phyloP scores from a whole-genome alignment of 2,113 vertebrate genomes.

The Carassius gibelio region DNA sequence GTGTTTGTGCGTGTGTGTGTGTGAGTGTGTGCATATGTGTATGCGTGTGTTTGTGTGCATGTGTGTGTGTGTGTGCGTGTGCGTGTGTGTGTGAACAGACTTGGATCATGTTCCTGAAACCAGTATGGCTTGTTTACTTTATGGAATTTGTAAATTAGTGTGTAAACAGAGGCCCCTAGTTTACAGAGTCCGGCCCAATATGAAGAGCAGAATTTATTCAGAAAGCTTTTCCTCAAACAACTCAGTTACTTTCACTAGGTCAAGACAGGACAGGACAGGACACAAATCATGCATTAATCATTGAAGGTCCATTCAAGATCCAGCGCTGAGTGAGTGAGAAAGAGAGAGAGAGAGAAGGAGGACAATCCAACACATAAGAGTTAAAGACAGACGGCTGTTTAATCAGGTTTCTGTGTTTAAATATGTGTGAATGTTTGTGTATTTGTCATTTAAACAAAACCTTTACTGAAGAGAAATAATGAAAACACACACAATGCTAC shows the following conservation, averaged over 20 bases:
- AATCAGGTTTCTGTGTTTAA: neutral
- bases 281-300: constrained; percentile 22
- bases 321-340: neutral
- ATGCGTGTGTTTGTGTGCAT: too few species aligned
- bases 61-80: too few species aligned
- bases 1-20: too few species aligned
- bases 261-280: constrained; percentile 8
- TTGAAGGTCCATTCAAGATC: constrained; percentile 20
- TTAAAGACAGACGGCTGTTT: neutral
- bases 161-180: constrained; percentile 13
- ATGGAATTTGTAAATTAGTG: constrained; percentile 27
- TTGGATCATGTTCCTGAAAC: constrained; percentile 15
- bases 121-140: constrained; percentile 33
- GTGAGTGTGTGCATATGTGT: too few species aligned
- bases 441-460: neutral
- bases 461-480: neutral
- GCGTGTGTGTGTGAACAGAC: neutral
- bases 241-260: neutral
- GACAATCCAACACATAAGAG: neutral
- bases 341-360: neutral
- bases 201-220: neutral
- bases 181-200: neutral
- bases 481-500: constrained; percentile 15
- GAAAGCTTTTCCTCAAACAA: constrained; percentile 36
- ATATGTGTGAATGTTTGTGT: neutral